Base-by-base conservation (phyloP, 2,797 vertebrate species). In the Delichon dasypus region DNA sequence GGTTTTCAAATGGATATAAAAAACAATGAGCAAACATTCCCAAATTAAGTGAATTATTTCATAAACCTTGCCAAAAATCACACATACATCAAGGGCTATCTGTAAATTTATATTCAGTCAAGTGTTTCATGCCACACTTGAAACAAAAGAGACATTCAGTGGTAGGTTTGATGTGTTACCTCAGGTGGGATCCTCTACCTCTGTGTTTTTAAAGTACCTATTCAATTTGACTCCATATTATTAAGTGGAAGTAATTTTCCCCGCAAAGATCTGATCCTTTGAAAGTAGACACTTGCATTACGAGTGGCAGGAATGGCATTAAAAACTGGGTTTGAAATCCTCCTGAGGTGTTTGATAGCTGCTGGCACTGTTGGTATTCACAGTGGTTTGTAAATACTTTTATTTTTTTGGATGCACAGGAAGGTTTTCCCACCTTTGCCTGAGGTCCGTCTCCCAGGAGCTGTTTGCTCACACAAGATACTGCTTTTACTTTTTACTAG, bases 41-140 rank as follows among this genome's bases (percentile, higher is more conserved):
- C 84, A 85, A 94, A 96, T 93, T 88, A 57, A 82, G 5, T 88
- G 54, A 94, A 58, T 84, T 90, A 78, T 92, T 96, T 51, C 64
- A 64, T 79, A 74, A 93, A 83, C 66, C 29, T 85, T 90, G 50
- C 91, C 93, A 85, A 60, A 94, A 71, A 45, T 58, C 80, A 81
- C 92, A 45, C 67, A 22, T 84, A n/a, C 40, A 85, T 88, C 34
- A 87, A 64, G 82, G 86, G 32, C 75, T 81, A 34, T 36, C 77
- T 74, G 34, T 85, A 66, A 62, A 90, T 67, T 90, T 91, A 11
- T 82, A n/a, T 70, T 94, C 65, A 86, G 82, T 53, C 48, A 27
- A n/a, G 70, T 92, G 79, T 91, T 83, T 48, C 48, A 48, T 85
- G 78, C 81, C 75, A 57, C 73, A 72, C 65, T 89, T 65, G 38